phyloP scores from a whole-genome alignment of 2,113 vertebrate genomes.

The Gasterosteus aculeatus region DNA sequence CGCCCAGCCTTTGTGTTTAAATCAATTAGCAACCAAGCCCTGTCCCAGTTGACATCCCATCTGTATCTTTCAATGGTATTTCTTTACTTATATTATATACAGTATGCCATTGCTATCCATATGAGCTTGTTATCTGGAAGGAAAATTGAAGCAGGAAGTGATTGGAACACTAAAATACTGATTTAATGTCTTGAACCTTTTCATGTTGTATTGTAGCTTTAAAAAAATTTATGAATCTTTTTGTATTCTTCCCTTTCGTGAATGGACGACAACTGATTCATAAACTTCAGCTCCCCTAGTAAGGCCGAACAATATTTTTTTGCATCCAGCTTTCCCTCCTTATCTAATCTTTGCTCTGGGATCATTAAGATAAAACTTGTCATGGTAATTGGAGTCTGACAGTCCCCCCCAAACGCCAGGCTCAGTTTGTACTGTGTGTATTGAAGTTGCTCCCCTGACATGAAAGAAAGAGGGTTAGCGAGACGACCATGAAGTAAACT shows the following conservation, averaged over 20 bases:
- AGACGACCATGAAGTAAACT: conserved; percentile 44
- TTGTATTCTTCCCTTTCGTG: neutral
- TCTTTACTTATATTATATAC: neutral
- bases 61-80: neutral
- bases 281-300: conserved; percentile 18
- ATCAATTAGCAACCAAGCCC: neutral
- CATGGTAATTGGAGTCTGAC: conserved; percentile 44
- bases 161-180: neutral
- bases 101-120: neutral
- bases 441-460: conserved; percentile 23
- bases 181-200: neutral
- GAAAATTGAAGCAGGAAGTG: neutral
- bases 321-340: conserved; percentile 27
- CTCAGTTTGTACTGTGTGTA: conserved; percentile 22
- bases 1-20: neutral
- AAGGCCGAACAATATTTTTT: conserved; percentile 12
- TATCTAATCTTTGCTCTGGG: conserved; percentile 20
- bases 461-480: conserved; percentile 36
- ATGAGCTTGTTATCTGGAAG: neutral
- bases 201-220: neutral
- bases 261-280: conserved; percentile 25
- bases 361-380: conserved; percentile 50
- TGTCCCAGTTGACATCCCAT: neutral
- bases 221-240: neutral
- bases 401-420: conserved; percentile 22